Conservation (phyloP, 2,888 invertebrate species). For the Sinotaia quadrata region DNA sequence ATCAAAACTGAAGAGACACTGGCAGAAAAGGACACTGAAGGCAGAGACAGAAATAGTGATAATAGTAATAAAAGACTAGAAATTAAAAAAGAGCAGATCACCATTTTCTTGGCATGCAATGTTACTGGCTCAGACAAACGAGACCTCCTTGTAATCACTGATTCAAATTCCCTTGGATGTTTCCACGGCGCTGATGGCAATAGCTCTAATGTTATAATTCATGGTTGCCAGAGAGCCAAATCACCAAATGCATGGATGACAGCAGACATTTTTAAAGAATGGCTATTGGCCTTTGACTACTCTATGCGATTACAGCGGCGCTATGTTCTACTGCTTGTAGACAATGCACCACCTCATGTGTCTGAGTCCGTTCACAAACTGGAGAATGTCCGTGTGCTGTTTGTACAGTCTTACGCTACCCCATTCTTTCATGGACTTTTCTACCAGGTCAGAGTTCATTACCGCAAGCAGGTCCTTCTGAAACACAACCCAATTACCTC, state of each 20-base stretch:
- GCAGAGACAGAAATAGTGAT: no score
- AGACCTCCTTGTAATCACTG: slow-evolving; percentile 27
- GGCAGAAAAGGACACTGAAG: background rate
- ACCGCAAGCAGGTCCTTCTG: slow-evolving; percentile 22
- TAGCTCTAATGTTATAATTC: no score
- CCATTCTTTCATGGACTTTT: slow-evolving; percentile 21
- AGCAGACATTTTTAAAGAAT: slow-evolving; percentile 24
- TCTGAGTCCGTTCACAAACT: slow-evolving; percentile 3
- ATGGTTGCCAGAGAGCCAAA: slow-evolving; percentile 16
- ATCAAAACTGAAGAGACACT: background rate
- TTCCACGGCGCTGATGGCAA: background rate
- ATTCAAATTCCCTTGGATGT: slow-evolving; percentile 10
- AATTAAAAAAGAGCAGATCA: slow-evolving; percentile 27
- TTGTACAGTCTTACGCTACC: slow-evolving; percentile 21
- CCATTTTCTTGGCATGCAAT: slow-evolving; percentile 29
- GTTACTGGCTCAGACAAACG: slow-evolving; percentile 35
- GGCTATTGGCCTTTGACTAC: slow-evolving; percentile 18
- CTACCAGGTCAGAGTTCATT: slow-evolving; percentile 17
- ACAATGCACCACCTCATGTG: slow-evolving; percentile 26
- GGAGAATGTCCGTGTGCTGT: slow-evolving; percentile 29
- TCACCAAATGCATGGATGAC: slow-evolving; percentile 30
- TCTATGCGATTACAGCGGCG: slow-evolving; percentile 20
- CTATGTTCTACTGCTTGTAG: slow-evolving; percentile 28
- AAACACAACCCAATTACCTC: slow-evolving; percentile 12
- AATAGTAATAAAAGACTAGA: no score